Conservation (phyloP, 1,140 invertebrate species). For the Thaumatotibia leucotreta region DNA sequence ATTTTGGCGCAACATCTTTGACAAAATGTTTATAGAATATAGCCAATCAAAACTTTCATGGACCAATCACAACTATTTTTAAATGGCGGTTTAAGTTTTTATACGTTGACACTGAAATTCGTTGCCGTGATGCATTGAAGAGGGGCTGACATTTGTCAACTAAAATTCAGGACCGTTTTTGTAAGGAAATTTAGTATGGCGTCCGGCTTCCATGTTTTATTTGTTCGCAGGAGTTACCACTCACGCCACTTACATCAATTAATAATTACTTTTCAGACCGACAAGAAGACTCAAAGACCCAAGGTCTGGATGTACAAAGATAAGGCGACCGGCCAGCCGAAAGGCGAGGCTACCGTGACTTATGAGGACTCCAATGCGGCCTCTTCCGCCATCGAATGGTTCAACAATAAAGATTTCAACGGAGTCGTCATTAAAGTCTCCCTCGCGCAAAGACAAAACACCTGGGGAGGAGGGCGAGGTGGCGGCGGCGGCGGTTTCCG, state of each 20-base stretch:
- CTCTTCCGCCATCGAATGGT: constrained; percentile 96
- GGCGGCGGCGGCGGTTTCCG: constrained; percentile 80
- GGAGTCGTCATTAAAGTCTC: constrained; percentile 93
- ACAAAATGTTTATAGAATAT: too few relatives aligned
- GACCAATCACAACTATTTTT: too few relatives aligned
- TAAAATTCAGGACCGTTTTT: too few relatives aligned
- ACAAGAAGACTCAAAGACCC: constrained; percentile 94
- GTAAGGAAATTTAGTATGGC: too few relatives aligned
- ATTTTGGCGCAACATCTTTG: too few relatives aligned
- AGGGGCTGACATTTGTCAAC: too few relatives aligned
- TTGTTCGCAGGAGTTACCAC: too few relatives aligned
- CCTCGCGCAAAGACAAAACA: constrained; percentile 92
- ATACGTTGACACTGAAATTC: too few relatives aligned
- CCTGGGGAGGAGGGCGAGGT: constrained; percentile 85
- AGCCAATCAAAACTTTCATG: too few relatives aligned
- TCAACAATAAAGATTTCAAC: constrained; percentile 96
- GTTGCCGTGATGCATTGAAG: too few relatives aligned
- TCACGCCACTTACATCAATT: constrained; percentile 7
- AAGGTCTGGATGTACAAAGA: constrained; percentile 99
- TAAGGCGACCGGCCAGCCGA: constrained; percentile 93
- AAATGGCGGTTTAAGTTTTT: too few relatives aligned
- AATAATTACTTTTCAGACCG: constrained; percentile 81
- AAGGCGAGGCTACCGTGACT: constrained; percentile 98
- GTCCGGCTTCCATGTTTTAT: too few relatives aligned
- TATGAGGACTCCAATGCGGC: constrained; percentile 97